Evolutionary conservation across 92 coral and sea anemone species (phyloP).

Genomic region (Epizoanthus scotinus): DNA sequence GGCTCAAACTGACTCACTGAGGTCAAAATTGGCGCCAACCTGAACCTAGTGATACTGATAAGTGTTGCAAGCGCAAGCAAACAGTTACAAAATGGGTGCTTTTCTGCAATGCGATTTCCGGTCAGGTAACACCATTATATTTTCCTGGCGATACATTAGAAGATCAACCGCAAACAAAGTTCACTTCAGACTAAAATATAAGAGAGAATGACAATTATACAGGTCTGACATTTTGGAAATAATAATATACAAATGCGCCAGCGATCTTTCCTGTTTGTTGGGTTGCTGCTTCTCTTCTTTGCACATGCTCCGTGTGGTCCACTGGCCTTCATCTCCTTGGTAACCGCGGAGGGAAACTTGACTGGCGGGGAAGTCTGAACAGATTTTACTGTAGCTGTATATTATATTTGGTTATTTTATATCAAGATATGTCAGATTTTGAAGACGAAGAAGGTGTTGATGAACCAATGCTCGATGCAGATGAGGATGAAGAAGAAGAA

Average conservation of each 20-base stretch:
- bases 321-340: constrained; percentile 11
- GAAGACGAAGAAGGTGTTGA: constrained; percentile 99
- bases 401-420: not conserved
- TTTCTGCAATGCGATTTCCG: too few species aligned
- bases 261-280: constrained; percentile 3
- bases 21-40: constrained; percentile 18
- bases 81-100: too few species aligned
- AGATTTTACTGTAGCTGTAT: not conserved
- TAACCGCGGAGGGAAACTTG: constrained; percentile 37
- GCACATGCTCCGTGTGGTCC: constrained; percentile 30
- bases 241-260: constrained; percentile 14
- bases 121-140: too few species aligned
- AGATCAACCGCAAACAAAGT: too few species aligned
- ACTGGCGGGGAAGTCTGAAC: not conserved
- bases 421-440: constrained; percentile 81
- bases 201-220: too few species aligned
- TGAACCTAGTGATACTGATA: too few species aligned
- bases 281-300: not conserved
- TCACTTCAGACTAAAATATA: too few species aligned
- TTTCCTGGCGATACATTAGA: too few species aligned
- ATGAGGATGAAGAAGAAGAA: constrained; percentile 83
- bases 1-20: too few species aligned
- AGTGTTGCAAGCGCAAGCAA: not conserved
- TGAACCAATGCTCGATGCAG: constrained; percentile 94
- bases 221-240: not conserved